Evolutionary conservation across 2,888 invertebrate genomes (phyloP).

Genomic region (Stegana nigrithorax): DNA sequence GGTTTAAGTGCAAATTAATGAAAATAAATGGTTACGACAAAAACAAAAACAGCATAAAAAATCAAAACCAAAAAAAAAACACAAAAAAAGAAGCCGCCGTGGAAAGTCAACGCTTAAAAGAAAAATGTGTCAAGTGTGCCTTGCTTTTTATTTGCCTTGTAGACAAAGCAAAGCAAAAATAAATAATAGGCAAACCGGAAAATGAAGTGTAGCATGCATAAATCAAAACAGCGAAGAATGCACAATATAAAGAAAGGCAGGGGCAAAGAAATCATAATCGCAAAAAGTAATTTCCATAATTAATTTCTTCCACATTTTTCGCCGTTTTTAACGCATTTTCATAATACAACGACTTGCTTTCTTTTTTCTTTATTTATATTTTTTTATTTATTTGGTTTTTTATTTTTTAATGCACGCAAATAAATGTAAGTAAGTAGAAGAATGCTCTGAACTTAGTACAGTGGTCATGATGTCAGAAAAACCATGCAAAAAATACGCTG

Average conservation of each 20-base stretch:
- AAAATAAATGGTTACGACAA: slow-evolving; percentile 60
- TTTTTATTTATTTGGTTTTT: no score
- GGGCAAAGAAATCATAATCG: background rate
- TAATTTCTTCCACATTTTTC: slow-evolving; percentile 58
- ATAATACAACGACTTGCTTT: slow-evolving; percentile 42
- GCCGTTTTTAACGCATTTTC: slow-evolving; percentile 49
- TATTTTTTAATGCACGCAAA: no score
- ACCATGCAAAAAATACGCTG: no score
- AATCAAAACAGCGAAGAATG: no score
- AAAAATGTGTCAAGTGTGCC: slow-evolving; percentile 5
- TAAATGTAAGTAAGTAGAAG: no score
- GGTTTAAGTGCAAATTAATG: slow-evolving; percentile 64
- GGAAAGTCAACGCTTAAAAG: no score
- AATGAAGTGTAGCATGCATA: no score
- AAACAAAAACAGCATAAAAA: slow-evolving; percentile 16
- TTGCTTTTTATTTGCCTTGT: no score
- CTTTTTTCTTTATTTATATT: background rate
- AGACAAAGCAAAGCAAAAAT: no score
- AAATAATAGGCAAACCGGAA: no score
- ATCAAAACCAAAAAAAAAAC: background rate
- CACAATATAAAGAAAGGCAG: background rate
- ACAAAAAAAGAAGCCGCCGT: slow-evolving; percentile 1
- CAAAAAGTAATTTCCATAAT: slow-evolving; percentile 63
- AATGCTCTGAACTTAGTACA: no score
- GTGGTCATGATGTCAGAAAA: no score